Conservation (phyloP, 2,113 vertebrate species). For the Tachysurus fulvidraco region DNA sequence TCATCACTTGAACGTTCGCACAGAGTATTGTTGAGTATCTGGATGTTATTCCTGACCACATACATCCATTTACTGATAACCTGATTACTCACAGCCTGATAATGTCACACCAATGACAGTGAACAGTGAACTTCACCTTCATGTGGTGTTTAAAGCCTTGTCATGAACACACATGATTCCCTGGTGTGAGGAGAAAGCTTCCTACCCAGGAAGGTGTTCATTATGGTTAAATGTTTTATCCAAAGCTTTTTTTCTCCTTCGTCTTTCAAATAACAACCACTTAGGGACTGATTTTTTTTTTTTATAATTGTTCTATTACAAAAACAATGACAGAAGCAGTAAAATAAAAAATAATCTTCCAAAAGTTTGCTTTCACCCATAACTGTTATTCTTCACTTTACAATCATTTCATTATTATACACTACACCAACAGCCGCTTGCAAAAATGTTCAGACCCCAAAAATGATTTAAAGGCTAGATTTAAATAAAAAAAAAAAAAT, state of each 20-base stretch:
- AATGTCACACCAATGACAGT: not conserved
- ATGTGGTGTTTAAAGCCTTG: not conserved
- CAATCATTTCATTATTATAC: conserved; percentile 75
- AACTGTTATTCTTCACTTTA: conserved; percentile 75
- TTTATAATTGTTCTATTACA: conserved; percentile 64
- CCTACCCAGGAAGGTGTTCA: no score
- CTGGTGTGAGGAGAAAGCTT: no score
- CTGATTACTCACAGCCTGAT: not conserved
- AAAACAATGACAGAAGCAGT: conserved; percentile 66
- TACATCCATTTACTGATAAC: not conserved
- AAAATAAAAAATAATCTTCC: conserved; percentile 64
- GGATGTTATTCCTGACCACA: not conserved
- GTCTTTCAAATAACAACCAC: conserved; percentile 43
- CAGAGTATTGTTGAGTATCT: not conserved
- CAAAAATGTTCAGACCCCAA: conserved; percentile 27
- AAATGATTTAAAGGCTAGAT: conserved; percentile 10
- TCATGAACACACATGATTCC: no score
- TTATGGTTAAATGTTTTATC: no score
- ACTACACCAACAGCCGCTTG: conserved; percentile 68
- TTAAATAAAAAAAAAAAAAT: not conserved
- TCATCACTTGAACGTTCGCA: not conserved
- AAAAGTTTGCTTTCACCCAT: conserved; percentile 71
- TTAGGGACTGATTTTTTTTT: conserved; percentile 43
- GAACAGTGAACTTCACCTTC: not conserved
- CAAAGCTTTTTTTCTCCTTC: no score